Evolutionary conservation across 1,140 invertebrate species (phyloP).

Genomic region (Panonychus citri): DNA sequence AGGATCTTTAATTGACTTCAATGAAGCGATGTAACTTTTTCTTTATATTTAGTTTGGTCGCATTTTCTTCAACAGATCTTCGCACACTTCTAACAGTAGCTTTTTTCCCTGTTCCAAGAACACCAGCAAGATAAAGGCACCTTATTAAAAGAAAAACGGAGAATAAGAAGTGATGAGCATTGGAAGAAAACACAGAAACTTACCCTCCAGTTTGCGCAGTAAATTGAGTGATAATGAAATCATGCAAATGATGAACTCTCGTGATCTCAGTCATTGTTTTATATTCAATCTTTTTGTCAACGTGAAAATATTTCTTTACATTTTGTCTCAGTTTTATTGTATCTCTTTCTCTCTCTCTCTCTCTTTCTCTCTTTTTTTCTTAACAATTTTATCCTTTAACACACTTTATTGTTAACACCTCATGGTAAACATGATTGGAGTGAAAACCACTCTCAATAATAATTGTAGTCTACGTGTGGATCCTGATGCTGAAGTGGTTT

Average conservation of each 20-base stretch:
- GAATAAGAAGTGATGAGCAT: neutral
- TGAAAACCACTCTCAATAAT: neutral
- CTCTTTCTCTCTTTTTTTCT: no score
- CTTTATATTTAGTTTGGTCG: neutral
- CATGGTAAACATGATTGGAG: no score
- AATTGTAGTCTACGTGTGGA: neutral
- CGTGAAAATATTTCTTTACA: no score
- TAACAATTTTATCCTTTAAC: no score
- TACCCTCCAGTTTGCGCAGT: neutral
- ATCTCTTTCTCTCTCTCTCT: no score
- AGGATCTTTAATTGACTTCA: no score
- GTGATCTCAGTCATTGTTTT: no score
- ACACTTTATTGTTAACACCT: no score
- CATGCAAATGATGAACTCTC: neutral
- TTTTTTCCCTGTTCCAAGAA: conserved; percentile 95
- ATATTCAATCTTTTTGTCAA: no score
- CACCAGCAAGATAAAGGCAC: conserved; percentile 91
- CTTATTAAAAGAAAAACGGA: conserved; percentile 22
- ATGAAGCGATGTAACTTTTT: conserved; percentile 36
- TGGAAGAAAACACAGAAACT: neutral
- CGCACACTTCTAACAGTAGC: conserved; percentile 79
- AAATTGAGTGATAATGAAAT: neutral
- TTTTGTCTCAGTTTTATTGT: no score
- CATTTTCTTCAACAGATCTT: conserved; percentile 28
- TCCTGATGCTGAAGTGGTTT: neutral